Percentiles rank a stretch among this genome's conserved stretches.
Evolutionary conservation across 2,888 invertebrate species (phyloP).

Genomic region (Lacanobia wlatinum): DNA sequence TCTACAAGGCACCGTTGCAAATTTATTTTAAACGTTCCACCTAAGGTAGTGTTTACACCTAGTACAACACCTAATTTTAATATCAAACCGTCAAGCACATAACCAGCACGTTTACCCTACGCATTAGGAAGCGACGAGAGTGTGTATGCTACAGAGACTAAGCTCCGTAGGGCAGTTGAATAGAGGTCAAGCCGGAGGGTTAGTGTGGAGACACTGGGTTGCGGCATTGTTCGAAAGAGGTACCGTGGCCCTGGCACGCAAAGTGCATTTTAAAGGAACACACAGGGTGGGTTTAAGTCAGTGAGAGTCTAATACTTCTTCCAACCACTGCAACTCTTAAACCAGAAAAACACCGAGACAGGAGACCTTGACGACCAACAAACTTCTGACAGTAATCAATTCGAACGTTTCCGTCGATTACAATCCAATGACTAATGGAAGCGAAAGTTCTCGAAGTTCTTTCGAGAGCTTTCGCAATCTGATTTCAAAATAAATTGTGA

Average conservation of each 20-base stretch:
- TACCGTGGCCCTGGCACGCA: too few species aligned
- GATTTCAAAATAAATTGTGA: not conserved
- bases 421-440: not conserved
- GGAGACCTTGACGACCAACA: not conserved
- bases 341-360: not conserved
- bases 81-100: conserved; percentile 63
- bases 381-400: not conserved
- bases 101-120: conserved; percentile 58
- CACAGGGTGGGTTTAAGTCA: too few species aligned
- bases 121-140: conserved; percentile 44
- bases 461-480: too few species aligned
- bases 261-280: too few species aligned
- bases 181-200: too few species aligned
- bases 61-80: conserved; percentile 66
- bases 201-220: too few species aligned
- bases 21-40: conserved; percentile 39
- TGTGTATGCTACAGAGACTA: conserved; percentile 9
- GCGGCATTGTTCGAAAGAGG: too few species aligned
- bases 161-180: not conserved
- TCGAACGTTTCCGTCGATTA: not conserved
- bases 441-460: too few species aligned
- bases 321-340: not conserved
- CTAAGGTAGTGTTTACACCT: conserved; percentile 64
- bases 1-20: conserved; percentile 35
- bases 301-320: too few species aligned